Evolutionary conservation across 1,140 invertebrate species (phyloP).

Genomic region (Melitaea cinxia): DNA sequence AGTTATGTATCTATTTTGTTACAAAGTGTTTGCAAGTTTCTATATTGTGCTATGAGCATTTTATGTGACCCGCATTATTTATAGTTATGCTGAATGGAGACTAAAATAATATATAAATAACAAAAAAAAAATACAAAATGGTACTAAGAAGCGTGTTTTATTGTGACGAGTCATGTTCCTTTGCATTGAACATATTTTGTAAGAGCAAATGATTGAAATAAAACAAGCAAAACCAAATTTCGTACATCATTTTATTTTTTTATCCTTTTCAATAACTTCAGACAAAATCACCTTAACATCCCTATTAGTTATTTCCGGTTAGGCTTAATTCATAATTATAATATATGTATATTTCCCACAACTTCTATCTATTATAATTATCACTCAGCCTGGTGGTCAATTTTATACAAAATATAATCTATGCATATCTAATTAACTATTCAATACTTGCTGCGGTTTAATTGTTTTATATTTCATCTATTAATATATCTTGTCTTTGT

Average conservation of each 20-base stretch:
- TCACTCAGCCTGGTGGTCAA: too few relatives aligned
- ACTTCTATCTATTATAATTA: too few relatives aligned
- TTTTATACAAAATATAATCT: too few relatives aligned
- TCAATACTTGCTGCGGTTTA: too few relatives aligned
- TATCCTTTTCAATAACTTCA: background rate
- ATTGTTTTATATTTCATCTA: too few relatives aligned
- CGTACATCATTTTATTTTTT: constrained; percentile 37
- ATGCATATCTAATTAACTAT: too few relatives aligned
- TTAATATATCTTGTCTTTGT: too few relatives aligned
- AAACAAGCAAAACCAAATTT: constrained; percentile 80
- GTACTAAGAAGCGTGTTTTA: constrained; percentile 82
- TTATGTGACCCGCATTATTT: constrained; percentile 81
- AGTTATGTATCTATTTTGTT: constrained; percentile 83
- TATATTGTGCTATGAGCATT: constrained; percentile 82
- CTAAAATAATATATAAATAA: constrained; percentile 81
- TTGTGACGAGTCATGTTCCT: constrained; percentile 82
- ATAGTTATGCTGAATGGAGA: constrained; percentile 82
- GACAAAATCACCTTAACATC: too few relatives aligned
- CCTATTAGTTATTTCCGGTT: too few relatives aligned
- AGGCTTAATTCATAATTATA: too few relatives aligned
- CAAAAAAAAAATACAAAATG: constrained; percentile 78
- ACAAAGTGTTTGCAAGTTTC: constrained; percentile 83
- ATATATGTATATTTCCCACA: too few relatives aligned
- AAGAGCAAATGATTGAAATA: constrained; percentile 82
- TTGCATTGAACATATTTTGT: constrained; percentile 83